phyloP scores from a whole-genome alignment of 2,113 vertebrate species.

The Actinemys pallida region DNA sequence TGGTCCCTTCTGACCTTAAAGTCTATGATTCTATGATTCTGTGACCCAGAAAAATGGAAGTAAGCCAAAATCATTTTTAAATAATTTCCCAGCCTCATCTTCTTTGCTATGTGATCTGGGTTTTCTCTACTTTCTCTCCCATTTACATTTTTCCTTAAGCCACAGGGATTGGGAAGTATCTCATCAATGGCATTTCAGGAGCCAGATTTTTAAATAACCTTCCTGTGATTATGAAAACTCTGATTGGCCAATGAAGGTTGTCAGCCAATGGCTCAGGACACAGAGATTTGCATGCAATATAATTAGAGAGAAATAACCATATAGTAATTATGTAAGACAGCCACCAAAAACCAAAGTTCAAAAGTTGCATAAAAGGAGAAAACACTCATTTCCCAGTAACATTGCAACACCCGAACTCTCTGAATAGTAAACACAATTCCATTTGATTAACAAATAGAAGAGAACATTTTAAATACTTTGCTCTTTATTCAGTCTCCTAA shows the following conservation, averaged over 20 bases:
- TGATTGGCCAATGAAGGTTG: neutral
- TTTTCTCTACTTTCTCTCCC: neutral
- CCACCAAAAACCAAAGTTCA: neutral
- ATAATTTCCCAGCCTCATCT: neutral
- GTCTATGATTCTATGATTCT: too few relatives aligned
- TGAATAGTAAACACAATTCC: neutral
- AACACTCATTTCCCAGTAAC: neutral
- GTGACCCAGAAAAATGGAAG: neutral
- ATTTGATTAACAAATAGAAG: neutral
- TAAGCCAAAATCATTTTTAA: neutral
- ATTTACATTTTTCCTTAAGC: neutral
- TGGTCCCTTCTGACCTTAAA: too few relatives aligned
- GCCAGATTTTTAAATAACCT: neutral
- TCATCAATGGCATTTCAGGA: rapidly evolving
- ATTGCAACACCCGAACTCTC: neutral
- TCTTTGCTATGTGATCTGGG: neutral
- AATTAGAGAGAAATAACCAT: neutral
- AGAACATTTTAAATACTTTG: neutral
- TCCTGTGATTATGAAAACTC: neutral
- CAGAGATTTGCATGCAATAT: neutral
- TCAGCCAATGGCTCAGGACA: neutral
- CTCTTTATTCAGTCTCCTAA: neutral
- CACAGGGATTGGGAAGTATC: neutral
- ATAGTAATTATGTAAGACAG: neutral
- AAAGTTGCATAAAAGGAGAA: neutral